Evolutionary conservation across 2,888 invertebrate species (phyloP).

Genomic region (Aplocera efformata): DNA sequence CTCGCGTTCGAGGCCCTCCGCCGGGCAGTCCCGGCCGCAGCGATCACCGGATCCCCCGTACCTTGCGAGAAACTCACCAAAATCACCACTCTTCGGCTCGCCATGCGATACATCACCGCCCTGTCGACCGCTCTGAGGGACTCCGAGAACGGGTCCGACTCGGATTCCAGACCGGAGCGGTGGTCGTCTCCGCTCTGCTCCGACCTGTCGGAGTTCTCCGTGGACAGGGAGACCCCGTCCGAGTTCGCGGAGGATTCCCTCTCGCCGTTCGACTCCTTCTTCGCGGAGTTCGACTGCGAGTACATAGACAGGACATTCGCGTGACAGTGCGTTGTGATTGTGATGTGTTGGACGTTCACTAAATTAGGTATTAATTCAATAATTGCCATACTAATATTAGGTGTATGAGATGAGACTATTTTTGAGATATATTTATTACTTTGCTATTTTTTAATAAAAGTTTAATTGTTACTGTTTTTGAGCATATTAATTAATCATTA

Average conservation of each 20-base stretch:
- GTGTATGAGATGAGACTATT: constrained; percentile 55
- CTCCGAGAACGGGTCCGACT: constrained; percentile 35
- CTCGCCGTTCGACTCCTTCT: constrained; percentile 80
- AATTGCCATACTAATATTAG: constrained; percentile 73
- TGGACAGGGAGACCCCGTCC: constrained; percentile 71
- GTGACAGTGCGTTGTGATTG: constrained; percentile 61
- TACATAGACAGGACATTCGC: constrained; percentile 73
- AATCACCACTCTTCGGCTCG: constrained; percentile 91
- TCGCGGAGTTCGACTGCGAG: constrained; percentile 75
- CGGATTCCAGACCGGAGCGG: constrained; percentile 48
- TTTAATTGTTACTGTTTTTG: constrained; percentile 65
- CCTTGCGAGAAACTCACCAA: constrained; percentile 92
- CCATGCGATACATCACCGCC: constrained; percentile 92
- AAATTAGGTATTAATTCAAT: constrained; percentile 60
- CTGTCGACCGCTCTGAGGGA: constrained; percentile 84
- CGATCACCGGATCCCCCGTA: constrained; percentile 70
- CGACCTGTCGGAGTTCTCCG: constrained; percentile 76
- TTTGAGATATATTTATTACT: constrained; percentile 59
- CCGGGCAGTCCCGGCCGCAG: constrained; percentile 85
- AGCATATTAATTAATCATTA: constrained; percentile 42
- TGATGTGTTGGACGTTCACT: constrained; percentile 34
- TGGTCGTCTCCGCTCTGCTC: constrained; percentile 75
- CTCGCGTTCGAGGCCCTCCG: constrained; percentile 91
- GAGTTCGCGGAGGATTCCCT: constrained; percentile 77
- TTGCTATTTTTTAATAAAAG: constrained; percentile 66